Conservation (phyloP, 2,888 invertebrate genomes). For the Epirrhoe tristata region DNA sequence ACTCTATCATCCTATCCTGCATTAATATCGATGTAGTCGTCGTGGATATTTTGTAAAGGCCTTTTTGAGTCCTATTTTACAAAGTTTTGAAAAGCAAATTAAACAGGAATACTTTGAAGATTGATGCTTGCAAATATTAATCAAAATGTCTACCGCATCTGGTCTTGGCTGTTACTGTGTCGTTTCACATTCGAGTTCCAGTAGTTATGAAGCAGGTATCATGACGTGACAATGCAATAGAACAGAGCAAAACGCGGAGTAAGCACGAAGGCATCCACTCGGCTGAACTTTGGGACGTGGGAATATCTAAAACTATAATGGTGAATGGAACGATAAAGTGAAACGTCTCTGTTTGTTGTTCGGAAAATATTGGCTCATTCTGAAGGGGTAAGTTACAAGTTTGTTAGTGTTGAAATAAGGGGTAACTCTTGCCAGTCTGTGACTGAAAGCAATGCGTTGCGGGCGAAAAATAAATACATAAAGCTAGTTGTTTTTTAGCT, state of each 20-base stretch:
- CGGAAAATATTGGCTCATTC: conserved; percentile 17
- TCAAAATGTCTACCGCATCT: too few relatives aligned
- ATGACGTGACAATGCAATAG: conserved; percentile 31
- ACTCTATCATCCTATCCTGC: too few relatives aligned
- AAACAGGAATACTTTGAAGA: too few relatives aligned
- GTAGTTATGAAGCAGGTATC: conserved; percentile 30
- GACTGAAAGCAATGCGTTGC: too few relatives aligned
- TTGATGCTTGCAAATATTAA: too few relatives aligned
- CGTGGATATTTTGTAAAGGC: too few relatives aligned
- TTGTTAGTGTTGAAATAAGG: not conserved
- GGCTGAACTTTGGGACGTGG: conserved; percentile 29
- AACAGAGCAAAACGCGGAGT: conserved; percentile 28
- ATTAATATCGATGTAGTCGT: too few relatives aligned
- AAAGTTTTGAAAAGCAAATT: too few relatives aligned
- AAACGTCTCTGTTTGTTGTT: conserved; percentile 26
- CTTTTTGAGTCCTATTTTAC: too few relatives aligned
- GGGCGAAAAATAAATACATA: too few relatives aligned
- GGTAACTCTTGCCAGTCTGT: not conserved
- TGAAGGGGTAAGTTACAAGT: conserved; percentile 10
- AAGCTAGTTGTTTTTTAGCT: not conserved
- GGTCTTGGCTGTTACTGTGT: too few relatives aligned
- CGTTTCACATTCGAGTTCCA: conserved; percentile 8
- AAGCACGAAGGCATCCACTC: conserved; percentile 24
- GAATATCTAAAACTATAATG: conserved; percentile 29
- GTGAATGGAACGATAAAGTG: conserved; percentile 26